Percentiles rank a stretch among this genome's conserved stretches.
Conservation (phyloP, 2,113 vertebrate genomes). For the Montifringilla adamsi region DNA sequence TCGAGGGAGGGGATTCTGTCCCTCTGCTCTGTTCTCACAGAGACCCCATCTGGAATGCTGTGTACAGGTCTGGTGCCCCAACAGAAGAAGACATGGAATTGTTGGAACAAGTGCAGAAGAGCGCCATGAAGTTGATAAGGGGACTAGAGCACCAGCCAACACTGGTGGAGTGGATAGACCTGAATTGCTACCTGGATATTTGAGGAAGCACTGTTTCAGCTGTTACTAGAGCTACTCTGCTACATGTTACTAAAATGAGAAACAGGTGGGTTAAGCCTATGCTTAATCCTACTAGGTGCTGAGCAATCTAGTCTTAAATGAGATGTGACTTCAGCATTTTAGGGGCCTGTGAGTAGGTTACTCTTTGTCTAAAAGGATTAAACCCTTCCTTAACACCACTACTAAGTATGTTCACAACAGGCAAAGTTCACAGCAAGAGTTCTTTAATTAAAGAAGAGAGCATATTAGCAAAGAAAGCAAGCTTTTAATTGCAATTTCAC, state of each 20-base stretch:
- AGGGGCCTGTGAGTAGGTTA: not conserved
- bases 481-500: conserved; percentile 28
- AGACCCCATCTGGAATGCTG: not conserved
- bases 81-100: not conserved
- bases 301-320: not conserved
- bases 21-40: not conserved
- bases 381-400: not conserved
- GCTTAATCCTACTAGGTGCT: not conserved
- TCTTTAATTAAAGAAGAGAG: not conserved
- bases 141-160: not conserved
- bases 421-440: conserved; percentile 3
- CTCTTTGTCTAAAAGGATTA: not conserved
- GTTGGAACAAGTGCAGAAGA: not conserved
- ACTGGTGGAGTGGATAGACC: not conserved
- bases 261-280: not conserved
- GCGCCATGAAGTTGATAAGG: not conserved
- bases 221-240: accelerated
- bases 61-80: not conserved
- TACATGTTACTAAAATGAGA: not conserved
- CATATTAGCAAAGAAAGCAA: conserved; percentile 8
- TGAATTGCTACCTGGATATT: not conserved
- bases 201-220: not conserved
- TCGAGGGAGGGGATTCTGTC: not conserved
- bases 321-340: not conserved
- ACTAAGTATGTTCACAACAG: not conserved